phyloP scores from a whole-genome alignment of 2,797 vertebrate species.

The Myotis vivesi region DNA sequence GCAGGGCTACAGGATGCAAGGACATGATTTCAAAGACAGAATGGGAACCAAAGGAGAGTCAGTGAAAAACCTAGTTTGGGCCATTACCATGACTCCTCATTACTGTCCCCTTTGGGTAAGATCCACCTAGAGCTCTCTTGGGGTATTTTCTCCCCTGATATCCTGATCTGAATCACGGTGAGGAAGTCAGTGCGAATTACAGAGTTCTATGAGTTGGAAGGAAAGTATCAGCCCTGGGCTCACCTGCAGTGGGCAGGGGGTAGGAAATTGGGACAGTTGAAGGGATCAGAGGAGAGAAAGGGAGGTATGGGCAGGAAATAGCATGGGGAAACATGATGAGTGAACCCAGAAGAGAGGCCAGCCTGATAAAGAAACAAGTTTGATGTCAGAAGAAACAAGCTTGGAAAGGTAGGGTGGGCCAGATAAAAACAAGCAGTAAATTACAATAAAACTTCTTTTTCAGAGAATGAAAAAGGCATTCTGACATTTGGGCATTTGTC shows the following conservation, averaged over 20 bases:
- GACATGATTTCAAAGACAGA: background rate
- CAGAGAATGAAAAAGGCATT: background rate
- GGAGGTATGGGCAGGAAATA: background rate
- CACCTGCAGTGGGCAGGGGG: background rate
- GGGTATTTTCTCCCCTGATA: background rate
- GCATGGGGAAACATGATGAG: background rate
- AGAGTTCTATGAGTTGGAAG: background rate
- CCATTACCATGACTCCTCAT: background rate
- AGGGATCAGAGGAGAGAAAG: background rate
- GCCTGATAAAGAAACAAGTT: background rate
- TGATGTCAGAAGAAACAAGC: background rate
- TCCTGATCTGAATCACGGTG: background rate
- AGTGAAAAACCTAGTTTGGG: conserved; percentile 8
- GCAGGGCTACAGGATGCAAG: background rate
- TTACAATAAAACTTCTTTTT: background rate
- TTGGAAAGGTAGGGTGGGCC: background rate
- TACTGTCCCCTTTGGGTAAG: background rate
- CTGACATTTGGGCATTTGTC: background rate
- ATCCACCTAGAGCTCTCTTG: background rate
- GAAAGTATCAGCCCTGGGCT: background rate
- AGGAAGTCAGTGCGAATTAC: background rate
- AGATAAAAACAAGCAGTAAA: background rate
- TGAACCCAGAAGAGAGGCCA: background rate
- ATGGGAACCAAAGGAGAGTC: background rate
- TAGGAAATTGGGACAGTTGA: background rate